Evolutionary conservation across 2,113 vertebrate genomes (phyloP).

Genomic region (Etheostoma cragini): DNA sequence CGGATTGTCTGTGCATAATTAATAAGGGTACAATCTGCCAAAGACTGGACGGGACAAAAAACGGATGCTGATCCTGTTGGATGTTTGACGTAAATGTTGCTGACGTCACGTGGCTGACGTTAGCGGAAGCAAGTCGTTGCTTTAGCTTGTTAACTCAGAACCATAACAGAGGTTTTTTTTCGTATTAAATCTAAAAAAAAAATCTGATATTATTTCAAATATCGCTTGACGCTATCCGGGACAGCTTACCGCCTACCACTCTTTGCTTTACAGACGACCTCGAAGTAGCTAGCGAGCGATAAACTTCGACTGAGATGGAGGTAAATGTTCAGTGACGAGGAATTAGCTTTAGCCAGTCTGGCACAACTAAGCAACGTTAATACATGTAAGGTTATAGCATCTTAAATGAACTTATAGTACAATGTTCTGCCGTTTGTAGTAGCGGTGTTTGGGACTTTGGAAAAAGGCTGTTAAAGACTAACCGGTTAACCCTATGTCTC

Average conservation of each 20-base stretch:
- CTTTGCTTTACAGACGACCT: slow-evolving; percentile 20
- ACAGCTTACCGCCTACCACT: background rate
- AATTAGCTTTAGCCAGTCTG: slow-evolving; percentile 66
- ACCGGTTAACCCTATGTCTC: background rate
- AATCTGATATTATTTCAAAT: background rate
- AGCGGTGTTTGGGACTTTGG: background rate
- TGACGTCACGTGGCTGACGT: slow-evolving; percentile 73
- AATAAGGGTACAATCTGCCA: background rate
- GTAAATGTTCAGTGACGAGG: slow-evolving; percentile 63
- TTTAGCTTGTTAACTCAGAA: slow-evolving; percentile 31
- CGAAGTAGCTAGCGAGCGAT: background rate
- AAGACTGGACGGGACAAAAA: background rate
- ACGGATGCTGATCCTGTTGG: background rate
- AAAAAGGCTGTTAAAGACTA: background rate
- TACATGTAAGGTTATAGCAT: background rate
- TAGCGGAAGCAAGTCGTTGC: slow-evolving; percentile 67
- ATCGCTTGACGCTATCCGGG: background rate
- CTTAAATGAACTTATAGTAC: background rate
- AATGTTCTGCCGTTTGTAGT: background rate
- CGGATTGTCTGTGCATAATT: background rate
- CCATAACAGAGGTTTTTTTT: slow-evolving; percentile 60
- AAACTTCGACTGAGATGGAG: slow-evolving; percentile 74
- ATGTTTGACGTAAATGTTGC: slow-evolving; percentile 22
- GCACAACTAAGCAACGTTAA: background rate
- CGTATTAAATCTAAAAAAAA: background rate